phyloP scores from a whole-genome alignment of 2,888 invertebrate genomes.

The Pristionchus japonicus region DNA sequence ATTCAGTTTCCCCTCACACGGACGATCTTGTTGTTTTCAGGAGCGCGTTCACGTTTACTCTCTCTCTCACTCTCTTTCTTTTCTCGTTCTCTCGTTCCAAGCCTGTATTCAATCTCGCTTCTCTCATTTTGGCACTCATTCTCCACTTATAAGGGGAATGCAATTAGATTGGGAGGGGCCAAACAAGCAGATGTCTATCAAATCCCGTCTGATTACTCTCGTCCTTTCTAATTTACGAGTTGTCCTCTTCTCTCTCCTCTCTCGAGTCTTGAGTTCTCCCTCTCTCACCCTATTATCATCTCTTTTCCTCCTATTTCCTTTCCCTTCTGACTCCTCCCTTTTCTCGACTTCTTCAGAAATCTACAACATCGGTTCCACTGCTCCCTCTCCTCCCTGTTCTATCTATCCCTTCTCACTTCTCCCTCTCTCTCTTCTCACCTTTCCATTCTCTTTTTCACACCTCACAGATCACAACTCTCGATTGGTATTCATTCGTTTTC shows the following conservation, averaged over 20 bases:
- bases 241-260: neutral
- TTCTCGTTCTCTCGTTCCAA: neutral
- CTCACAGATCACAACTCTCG: constrained; percentile 21
- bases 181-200: constrained; percentile 1
- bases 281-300: constrained; percentile 38
- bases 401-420: neutral
- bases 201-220: neutral
- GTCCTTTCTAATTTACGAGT: neutral
- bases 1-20: neutral
- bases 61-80: neutral
- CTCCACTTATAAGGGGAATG: neutral
- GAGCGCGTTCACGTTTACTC: constrained; percentile 21
- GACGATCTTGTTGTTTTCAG: neutral
- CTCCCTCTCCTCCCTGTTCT: constrained; percentile 5
- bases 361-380: constrained; percentile 7
- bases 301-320: neutral
- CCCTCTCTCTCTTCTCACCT: constrained; percentile 27
- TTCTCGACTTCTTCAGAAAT: constrained; percentile 23
- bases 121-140: neutral
- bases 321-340: neutral
- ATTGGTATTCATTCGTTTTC: constrained; percentile 15
- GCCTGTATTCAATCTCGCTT: neutral
- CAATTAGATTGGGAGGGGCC: neutral
- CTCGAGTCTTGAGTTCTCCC: constrained; percentile 19
- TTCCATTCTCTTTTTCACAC: constrained; percentile 6